phyloP scores from a whole-genome alignment of 92 coral and sea anemone species.

The Heteractis magnifica region DNA sequence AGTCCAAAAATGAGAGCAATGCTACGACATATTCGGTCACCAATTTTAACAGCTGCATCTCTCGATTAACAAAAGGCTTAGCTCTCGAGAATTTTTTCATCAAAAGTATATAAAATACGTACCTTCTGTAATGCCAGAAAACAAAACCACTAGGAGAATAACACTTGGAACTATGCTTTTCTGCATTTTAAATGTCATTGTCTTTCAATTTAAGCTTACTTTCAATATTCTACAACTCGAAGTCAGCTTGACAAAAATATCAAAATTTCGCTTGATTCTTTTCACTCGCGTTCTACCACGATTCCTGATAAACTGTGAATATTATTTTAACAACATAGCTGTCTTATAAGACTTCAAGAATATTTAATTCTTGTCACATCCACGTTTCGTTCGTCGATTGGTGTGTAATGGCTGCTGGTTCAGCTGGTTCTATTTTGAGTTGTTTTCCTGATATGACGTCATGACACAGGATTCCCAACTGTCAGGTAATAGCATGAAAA shows the following conservation, averaged over 20 bases:
- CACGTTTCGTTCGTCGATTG: constrained; percentile 30
- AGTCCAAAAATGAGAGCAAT: neutral
- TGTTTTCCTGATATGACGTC: constrained; percentile 7
- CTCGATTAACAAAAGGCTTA: neutral
- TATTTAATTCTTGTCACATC: neutral
- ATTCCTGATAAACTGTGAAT: neutral
- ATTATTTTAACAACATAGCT: neutral
- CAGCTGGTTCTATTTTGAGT: constrained; percentile 25
- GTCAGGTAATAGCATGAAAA: constrained; percentile 3
- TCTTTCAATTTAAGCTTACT: neutral
- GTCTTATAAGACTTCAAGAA: neutral
- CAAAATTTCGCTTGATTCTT: neutral
- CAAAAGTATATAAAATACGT: neutral
- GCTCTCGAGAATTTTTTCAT: neutral
- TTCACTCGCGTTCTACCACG: neutral
- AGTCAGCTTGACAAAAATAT: neutral
- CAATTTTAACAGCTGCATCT: too few species aligned
- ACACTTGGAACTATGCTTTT: neutral
- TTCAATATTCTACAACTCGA: neutral
- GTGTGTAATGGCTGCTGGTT: constrained; percentile 6
- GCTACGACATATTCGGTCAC: too few species aligned
- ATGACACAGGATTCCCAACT: constrained; percentile 30
- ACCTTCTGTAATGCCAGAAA: constrained; percentile 11
- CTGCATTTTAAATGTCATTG: neutral
- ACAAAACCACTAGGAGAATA: neutral